Evolutionary conservation across 2,797 vertebrate genomes (phyloP).

Genomic region (Mormyrops attenuatus): DNA sequence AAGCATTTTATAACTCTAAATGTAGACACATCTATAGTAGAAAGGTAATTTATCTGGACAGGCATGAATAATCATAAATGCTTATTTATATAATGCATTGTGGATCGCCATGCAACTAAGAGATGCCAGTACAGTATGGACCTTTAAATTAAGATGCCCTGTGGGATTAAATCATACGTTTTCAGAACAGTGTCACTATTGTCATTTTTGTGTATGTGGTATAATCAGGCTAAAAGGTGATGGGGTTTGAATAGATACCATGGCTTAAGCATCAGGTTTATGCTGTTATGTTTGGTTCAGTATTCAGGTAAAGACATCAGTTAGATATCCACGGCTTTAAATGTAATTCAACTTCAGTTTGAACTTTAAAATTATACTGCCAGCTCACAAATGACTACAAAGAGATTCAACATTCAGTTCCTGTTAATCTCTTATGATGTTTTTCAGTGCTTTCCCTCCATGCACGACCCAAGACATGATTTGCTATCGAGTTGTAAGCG

Average conservation of each 20-base stretch:
- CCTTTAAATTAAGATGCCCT: neutral
- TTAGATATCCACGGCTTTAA: neutral
- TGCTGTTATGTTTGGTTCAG: neutral
- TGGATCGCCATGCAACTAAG: neutral
- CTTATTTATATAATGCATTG: neutral
- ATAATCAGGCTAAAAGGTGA: neutral
- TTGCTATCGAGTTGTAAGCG: neutral
- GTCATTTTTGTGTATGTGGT: neutral
- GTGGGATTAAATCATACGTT: neutral
- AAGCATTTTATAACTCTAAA: neutral
- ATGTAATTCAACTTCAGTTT: neutral
- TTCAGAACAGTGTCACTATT: neutral
- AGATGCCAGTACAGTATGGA: neutral
- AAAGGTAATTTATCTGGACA: neutral
- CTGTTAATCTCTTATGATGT: neutral
- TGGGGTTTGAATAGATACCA: neutral
- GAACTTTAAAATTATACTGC: neutral
- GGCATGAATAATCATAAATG: neutral
- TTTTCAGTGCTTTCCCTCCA: neutral
- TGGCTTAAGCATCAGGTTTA: neutral
- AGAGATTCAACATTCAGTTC: neutral
- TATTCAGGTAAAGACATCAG: neutral
- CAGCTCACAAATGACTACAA: neutral
- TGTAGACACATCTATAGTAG: neutral
- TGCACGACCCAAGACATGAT: neutral